Base-by-base conservation (phyloP, 1,140 invertebrate species). In the Drosophila nigromelanica region DNA sequence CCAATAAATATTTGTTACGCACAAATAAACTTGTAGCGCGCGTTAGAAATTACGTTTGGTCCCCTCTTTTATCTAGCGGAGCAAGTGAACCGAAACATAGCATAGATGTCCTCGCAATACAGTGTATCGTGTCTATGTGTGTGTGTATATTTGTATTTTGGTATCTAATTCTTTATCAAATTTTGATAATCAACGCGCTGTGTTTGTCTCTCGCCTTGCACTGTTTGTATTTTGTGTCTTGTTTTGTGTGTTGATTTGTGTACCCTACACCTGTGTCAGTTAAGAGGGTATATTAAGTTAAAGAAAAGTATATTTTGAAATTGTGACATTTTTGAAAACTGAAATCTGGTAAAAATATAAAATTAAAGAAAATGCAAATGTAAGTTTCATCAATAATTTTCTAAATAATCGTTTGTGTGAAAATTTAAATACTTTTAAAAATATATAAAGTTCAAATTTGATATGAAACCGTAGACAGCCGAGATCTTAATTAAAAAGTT, bases 1-100 rank as follows among this genome's bases (percentile, higher is more conserved):
- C 85, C 83, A 89, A 89, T 89, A 83, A 89, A 89, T 89, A 89
- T 89, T 89, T 89, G 85, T 83, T 83, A 83, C 76, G 76, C 76
- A 83, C 85, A 89, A 89, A 89, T 89, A 89, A 87, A 89, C 85
- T 89, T 89, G 85, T 82, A 68, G 81, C 75, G 50, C 68, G 73
- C 45, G 68, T 72, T 86, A 74, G 73, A 83, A 79, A 50, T 67
- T 40, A 58, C 52, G 48, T 76, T 76, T 75, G 76, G 56, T 6
- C 5, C 52, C 5, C 21, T 42, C n/a, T 14, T 42, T 51, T 72
- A 7, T 58, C 45, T 11, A 55, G 18, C 43, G 43, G 40, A 54
- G 67, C 78, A 87, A 89, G 66, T 89, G 83, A 64, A 78, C 73
- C 81, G 69, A 63, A 76, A 54, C 80, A 39, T 33, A 43, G 47